These are phyloP conservation scores for Oxyscelio sp. DNA, from an alignment of 2,888 invertebrate genomes.

Conservation along the genomic window DNA sequence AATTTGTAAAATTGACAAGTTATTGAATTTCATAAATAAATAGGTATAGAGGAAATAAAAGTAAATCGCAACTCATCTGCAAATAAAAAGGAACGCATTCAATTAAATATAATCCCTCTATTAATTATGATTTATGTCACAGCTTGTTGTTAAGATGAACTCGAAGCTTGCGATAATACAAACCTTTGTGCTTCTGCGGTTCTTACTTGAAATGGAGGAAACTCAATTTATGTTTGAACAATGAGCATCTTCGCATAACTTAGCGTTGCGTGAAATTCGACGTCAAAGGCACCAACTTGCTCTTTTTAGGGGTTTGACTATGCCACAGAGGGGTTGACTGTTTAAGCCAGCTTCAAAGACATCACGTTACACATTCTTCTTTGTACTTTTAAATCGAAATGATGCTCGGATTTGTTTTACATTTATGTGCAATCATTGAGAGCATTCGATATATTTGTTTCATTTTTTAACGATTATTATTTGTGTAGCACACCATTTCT, in stretches of 20 bases:
- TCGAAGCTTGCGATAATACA: constrained; percentile 38
- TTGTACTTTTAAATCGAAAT: constrained; percentile 54
- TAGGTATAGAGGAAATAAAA: no score
- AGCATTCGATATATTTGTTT: constrained; percentile 5
- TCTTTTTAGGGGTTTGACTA: constrained; percentile 78
- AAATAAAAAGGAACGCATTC: neutral
- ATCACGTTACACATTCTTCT: constrained; percentile 64
- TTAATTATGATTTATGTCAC: constrained; percentile 56
- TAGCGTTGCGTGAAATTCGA: constrained; percentile 85
- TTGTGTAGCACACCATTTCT: constrained; percentile 5
- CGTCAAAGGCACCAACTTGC: constrained; percentile 84
- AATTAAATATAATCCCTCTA: constrained; percentile 42
- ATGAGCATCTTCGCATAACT: constrained; percentile 85
- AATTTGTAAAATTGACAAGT: no score
- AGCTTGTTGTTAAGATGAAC: constrained; percentile 43
- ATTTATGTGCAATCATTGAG: constrained; percentile 28
- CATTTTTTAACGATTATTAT: constrained; percentile 18
- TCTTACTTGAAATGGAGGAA: constrained; percentile 77
- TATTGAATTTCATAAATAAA: no score
- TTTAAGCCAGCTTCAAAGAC: constrained; percentile 77
- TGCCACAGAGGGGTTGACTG: constrained; percentile 65
- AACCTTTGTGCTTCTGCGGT: constrained; percentile 78
- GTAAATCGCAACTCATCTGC: neutral
- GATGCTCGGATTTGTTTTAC: constrained; percentile 38
- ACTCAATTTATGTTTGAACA: constrained; percentile 85